Base-by-base conservation (phyloP, 2,797 vertebrate species). In the Cetoscarus ocellatus region DNA sequence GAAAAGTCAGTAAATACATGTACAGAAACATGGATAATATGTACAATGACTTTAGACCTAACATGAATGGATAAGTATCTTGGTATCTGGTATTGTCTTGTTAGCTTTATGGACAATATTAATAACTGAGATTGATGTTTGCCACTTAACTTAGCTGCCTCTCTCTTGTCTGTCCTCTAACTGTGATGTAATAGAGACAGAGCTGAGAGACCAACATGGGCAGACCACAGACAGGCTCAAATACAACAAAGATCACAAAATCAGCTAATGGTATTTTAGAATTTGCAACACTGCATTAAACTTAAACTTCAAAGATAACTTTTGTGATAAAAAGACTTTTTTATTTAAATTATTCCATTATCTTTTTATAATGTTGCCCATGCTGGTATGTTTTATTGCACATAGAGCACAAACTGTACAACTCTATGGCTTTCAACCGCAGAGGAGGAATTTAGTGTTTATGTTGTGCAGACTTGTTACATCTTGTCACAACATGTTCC, bases 21-120 rank as follows among this genome's bases (percentile, higher is more conserved):
- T n/a, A n/a, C n/a, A n/a, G n/a, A n/a, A n/a, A n/a, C n/a, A 27
- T 27, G 27, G 27, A 27, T 27, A 27, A 27, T 27, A 27, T 27
- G 27, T 27, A 4, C 27, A 27, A 38, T 54, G 58, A 67, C 7
- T 10, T 12, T 39, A 38, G 72, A 39, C 3, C 12, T 34, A 7
- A 44, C 14, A 60, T 7, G 9, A 17, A 50, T 49, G 54, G 8
- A 47, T 39, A 52, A n/a, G 69, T 71, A 62, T 87, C 89, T 84
- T 85, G 85, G 73, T 84, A 91, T 91, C 92, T 95, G 80, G 85
- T 93, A 93, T 96, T 84, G 84, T 89, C 79, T 50, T 79, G 88
- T 87, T 91, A 91, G 67, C 0, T 39, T 6, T 49, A 67, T n/a
- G 72, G 67, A 92, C 82, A 91, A 96, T 94, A 92, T 91, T 93